A percentile compares a stretch with the other conserved stretches of the same genome.
These are phyloP conservation scores for Labeo calbasu DNA, from an alignment of 2,797 vertebrate genomes.

Conservation along the genomic window DNA sequence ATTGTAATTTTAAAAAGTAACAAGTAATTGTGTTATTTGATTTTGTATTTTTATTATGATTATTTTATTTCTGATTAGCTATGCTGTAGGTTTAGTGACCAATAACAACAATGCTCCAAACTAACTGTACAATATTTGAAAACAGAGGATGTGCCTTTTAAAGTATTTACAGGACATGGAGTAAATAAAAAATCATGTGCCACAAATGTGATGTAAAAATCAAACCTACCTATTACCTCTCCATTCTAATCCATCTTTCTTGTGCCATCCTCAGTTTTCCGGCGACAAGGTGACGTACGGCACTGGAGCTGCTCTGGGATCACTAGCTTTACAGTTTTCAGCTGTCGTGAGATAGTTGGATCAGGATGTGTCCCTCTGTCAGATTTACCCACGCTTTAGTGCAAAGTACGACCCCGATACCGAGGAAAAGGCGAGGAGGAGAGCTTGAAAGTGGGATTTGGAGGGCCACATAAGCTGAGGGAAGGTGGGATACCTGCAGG, in stretches of 20 bases:
- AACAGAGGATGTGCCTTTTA: not conserved
- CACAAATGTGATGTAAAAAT: not conserved
- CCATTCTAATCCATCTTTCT: constrained; percentile 23
- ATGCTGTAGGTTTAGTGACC: not conserved
- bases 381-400: constrained; percentile 70
- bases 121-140: not conserved
- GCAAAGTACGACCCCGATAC: constrained; percentile 63
- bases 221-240: not conserved
- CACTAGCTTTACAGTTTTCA: constrained; percentile 52
- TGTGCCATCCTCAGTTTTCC: not conserved
- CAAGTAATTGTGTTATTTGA: too few species aligned
- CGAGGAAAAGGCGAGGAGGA: constrained; percentile 63
- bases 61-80: too few species aligned
- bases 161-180: not conserved
- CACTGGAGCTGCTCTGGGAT: constrained; percentile 49
- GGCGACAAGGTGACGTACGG: constrained; percentile 7
- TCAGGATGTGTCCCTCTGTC: constrained; percentile 60
- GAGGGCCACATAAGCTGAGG: constrained; percentile 72
- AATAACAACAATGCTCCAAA: not conserved
- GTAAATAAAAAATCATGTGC: not conserved
- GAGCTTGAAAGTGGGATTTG: constrained; percentile 79
- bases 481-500: constrained; percentile 74
- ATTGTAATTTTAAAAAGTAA: too few species aligned
- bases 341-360: constrained; percentile 66
- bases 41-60: too few species aligned